Conservation (phyloP, 2,113 vertebrate genomes). For the Siniperca knerii region DNA sequence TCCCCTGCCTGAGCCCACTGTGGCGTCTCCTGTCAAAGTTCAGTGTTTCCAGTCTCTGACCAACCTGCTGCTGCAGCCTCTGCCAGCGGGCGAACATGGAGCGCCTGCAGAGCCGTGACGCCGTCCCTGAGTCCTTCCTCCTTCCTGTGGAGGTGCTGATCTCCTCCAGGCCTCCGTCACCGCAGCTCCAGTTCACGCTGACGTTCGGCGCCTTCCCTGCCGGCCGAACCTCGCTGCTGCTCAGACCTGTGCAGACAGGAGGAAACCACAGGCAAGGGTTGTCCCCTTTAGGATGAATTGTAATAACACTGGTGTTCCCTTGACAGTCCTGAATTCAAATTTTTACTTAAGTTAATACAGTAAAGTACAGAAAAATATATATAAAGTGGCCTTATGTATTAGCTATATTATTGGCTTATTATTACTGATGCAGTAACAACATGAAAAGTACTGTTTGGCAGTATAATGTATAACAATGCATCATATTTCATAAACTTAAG, state of each 20-base stretch:
- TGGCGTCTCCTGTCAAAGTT: background rate
- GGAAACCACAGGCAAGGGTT: background rate
- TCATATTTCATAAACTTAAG: too few relatives aligned
- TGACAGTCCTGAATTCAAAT: too few relatives aligned
- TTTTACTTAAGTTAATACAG: too few relatives aligned
- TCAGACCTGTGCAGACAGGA: conserved; percentile 38
- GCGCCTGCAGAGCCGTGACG: conserved; percentile 70
- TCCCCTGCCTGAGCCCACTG: background rate
- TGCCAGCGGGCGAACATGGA: conserved; percentile 63
- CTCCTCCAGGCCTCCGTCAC: conserved; percentile 67
- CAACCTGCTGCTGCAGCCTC: conserved; percentile 63
- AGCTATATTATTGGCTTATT: too few relatives aligned
- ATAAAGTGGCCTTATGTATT: too few relatives aligned
- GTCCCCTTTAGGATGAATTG: background rate
- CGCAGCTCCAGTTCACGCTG: conserved; percentile 71
- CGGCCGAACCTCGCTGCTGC: conserved; percentile 43
- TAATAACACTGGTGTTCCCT: too few relatives aligned
- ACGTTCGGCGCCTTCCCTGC: conserved; percentile 34
- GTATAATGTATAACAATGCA: too few relatives aligned
- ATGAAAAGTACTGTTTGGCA: too few relatives aligned
- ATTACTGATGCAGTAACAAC: too few relatives aligned
- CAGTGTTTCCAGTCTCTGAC: background rate
- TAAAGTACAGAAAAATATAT: too few relatives aligned
- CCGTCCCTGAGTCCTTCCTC: conserved; percentile 30
- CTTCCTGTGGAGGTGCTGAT: conserved; percentile 60